Conservation (phyloP, 1,140 invertebrate species). For the Eufriesea mexicana region DNA sequence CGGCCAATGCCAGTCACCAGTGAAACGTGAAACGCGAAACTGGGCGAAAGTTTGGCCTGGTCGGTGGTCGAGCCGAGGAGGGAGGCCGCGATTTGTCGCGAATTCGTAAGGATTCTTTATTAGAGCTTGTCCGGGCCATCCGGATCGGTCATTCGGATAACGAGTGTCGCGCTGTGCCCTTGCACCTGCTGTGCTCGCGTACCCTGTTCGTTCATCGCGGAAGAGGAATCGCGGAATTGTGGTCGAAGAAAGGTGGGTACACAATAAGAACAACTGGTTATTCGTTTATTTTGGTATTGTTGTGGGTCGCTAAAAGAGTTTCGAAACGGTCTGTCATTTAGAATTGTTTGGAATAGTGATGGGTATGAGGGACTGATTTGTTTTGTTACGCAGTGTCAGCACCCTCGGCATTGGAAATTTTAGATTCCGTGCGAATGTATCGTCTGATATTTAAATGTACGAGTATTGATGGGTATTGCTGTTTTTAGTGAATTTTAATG, state of each 20-base stretch:
- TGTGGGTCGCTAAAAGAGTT: too few species aligned
- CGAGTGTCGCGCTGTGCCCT: conserved; percentile 44
- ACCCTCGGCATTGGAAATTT: too few species aligned
- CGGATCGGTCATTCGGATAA: conserved; percentile 26
- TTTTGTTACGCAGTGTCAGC: too few species aligned
- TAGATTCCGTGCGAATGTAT: too few species aligned
- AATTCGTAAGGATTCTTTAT: conserved; percentile 35
- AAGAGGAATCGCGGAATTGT: neutral
- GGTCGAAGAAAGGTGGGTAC: conserved; percentile 14
- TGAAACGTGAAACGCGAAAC: conserved; percentile 76
- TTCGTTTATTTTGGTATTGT: neutral
- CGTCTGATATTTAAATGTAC: too few species aligned
- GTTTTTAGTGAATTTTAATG: too few species aligned
- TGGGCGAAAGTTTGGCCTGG: conserved; percentile 71
- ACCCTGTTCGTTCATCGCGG: too few species aligned
- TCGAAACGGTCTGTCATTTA: too few species aligned
- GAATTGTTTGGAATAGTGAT: too few species aligned
- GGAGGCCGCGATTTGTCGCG: conserved; percentile 22
- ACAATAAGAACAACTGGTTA: too few species aligned
- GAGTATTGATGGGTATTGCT: too few species aligned
- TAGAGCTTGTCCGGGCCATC: conserved; percentile 5
- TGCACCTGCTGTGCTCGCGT: conserved; percentile 30
- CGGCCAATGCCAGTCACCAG: conserved; percentile 72
- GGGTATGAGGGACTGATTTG: too few species aligned
- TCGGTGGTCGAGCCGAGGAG: conserved; percentile 14